Conservation (phyloP, 1,140 invertebrate genomes). For the Drosophila cardini region DNA sequence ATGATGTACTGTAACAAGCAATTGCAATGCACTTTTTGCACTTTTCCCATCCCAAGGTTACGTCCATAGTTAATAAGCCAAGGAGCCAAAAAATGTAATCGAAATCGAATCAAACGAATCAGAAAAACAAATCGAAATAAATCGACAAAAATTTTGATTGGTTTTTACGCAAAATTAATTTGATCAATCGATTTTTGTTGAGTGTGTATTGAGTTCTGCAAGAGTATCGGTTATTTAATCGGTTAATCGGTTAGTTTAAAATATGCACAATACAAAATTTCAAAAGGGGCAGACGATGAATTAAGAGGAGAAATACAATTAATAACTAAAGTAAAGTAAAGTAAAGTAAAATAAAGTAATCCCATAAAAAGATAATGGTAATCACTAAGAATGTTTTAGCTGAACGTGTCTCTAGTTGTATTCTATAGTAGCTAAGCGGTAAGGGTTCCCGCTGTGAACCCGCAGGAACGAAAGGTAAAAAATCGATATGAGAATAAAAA, state of each 20-base stretch:
- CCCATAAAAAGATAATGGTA: slow-evolving; percentile 46
- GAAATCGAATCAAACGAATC: slow-evolving; percentile 22
- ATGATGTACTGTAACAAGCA: slow-evolving; percentile 49
- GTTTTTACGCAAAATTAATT: slow-evolving; percentile 28
- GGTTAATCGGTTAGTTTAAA: too few relatives aligned
- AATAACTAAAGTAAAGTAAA: slow-evolving; percentile 27
- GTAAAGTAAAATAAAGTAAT: slow-evolving; percentile 65
- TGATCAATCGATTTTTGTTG: slow-evolving; percentile 24
- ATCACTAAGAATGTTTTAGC: slow-evolving; percentile 78
- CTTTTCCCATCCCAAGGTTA: slow-evolving; percentile 81
- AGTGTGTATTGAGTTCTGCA: slow-evolving; percentile 27
- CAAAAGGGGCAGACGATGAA: slow-evolving; percentile 17
- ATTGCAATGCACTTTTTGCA: slow-evolving; percentile 77
- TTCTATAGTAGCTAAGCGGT: slow-evolving; percentile 75
- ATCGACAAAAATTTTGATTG: slow-evolving; percentile 7
- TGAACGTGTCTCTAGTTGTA: slow-evolving; percentile 76
- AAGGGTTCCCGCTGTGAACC: slow-evolving; percentile 42
- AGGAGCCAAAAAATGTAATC: slow-evolving; percentile 66
- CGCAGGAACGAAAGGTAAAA: slow-evolving; percentile 58
- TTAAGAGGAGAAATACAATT: slow-evolving; percentile 14
- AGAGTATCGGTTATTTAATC: slow-evolving; percentile 44
- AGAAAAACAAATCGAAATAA: slow-evolving; percentile 2
- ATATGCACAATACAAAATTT: slow-evolving; percentile 41
- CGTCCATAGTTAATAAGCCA: slow-evolving; percentile 84
- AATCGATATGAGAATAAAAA: slow-evolving; percentile 19